phyloP scores from a whole-genome alignment of 1,140 invertebrate genomes.

The Drosophila eugracilis region DNA sequence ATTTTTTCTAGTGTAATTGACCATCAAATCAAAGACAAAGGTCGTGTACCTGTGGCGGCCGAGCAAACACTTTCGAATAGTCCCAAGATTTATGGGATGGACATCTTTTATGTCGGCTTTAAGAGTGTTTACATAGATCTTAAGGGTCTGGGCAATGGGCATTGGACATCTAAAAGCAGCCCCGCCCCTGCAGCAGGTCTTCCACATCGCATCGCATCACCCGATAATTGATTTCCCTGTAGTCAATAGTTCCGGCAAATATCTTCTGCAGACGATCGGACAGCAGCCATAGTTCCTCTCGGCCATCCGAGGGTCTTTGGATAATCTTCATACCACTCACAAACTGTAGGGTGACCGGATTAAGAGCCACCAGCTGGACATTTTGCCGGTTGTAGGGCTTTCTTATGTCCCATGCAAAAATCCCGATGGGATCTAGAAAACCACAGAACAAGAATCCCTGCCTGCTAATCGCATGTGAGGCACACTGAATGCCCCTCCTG shows the following conservation, averaged over 20 bases:
- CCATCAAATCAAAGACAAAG: constrained; percentile 58
- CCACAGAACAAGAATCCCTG: constrained; percentile 55
- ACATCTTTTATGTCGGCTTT: constrained; percentile 61
- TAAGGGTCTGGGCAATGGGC: constrained; percentile 2
- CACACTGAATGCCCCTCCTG: constrained; percentile 62
- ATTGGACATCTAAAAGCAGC: constrained; percentile 39
- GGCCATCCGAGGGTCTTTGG: constrained; percentile 85
- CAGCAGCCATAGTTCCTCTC: constrained; percentile 60
- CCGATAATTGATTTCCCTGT: constrained; percentile 77
- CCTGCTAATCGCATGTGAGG: constrained; percentile 42
- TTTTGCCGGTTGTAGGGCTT: constrained; percentile 48
- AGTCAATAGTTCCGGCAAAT: constrained; percentile 87
- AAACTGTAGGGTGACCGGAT: constrained; percentile 87
- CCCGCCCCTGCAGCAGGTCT: constrained; percentile 50
- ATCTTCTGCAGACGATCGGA: constrained; percentile 86
- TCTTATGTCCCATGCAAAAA: constrained; percentile 64
- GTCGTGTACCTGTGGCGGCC: constrained; percentile 50
- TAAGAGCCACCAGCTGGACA: constrained; percentile 54
- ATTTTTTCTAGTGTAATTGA: constrained; percentile 56
- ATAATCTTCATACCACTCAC: constrained; percentile 89
- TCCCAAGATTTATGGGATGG: constrained; percentile 62
- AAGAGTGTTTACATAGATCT: constrained; percentile 67
- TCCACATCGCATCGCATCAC: constrained; percentile 63
- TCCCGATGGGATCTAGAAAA: constrained; percentile 57
- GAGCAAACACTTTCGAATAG: constrained; percentile 44